Evolutionary conservation across 2,888 invertebrate species (phyloP).

Genomic region (Dione juno): DNA sequence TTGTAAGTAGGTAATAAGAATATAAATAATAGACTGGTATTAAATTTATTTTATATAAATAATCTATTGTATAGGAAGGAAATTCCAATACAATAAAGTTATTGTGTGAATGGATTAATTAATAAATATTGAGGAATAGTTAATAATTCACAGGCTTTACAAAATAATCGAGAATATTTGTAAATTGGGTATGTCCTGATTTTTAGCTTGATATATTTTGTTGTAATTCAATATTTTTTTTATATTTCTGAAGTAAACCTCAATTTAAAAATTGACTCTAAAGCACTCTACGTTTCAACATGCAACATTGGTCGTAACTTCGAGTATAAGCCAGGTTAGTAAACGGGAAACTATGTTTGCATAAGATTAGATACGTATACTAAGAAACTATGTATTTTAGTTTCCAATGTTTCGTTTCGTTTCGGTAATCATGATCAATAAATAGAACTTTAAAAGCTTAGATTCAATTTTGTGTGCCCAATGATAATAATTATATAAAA

Average conservation of each 20-base stretch:
- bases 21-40: neutral
- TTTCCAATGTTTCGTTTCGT: conserved; percentile 3
- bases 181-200: neutral
- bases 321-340: conserved; percentile 10
- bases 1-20: neutral
- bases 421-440: conserved; percentile 8
- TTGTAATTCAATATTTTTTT: neutral
- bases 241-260: neutral
- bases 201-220: neutral
- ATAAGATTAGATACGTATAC: conserved; percentile 19
- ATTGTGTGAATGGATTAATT: neutral
- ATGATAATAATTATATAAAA: neutral
- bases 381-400: conserved; percentile 16
- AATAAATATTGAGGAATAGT: neutral
- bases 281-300: conserved; percentile 3
- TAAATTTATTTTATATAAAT: neutral
- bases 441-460: neutral
- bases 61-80: neutral
- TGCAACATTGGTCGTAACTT: conserved; percentile 8
- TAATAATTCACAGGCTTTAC: neutral
- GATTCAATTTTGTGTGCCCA: neutral
- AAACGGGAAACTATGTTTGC: conserved; percentile 12
- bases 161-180: neutral
- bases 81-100: neutral
- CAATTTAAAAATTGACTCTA: neutral